Conservation (phyloP, 2,888 invertebrate species). For the Drosophila colorata region DNA sequence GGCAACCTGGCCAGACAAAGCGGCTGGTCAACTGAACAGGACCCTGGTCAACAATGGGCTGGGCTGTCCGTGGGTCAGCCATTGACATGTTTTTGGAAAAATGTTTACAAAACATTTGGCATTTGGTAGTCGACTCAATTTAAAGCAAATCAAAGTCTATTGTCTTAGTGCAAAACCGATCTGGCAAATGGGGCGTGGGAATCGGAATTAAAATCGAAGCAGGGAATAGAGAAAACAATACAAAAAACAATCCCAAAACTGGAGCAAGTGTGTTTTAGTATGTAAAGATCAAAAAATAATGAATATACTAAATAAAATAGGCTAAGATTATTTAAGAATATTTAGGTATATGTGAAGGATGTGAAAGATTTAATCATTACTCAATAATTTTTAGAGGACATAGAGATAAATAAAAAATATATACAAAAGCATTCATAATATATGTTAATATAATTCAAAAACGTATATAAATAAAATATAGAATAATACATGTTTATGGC, state of each 20-base stretch:
- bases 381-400: neutral
- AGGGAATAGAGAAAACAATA: neutral
- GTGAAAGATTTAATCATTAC: neutral
- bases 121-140: slow-evolving; percentile 60
- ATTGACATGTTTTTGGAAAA: slow-evolving; percentile 73
- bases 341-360: too few relatives aligned
- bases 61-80: slow-evolving; percentile 39
- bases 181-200: slow-evolving; percentile 66
- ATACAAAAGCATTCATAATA: too few relatives aligned
- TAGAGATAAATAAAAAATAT: neutral
- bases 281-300: neutral
- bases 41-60: slow-evolving; percentile 50
- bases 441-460: too few relatives aligned
- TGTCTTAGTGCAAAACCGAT: slow-evolving; percentile 43
- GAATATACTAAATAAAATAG: too few relatives aligned
- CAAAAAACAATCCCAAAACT: neutral
- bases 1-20: slow-evolving; percentile 55
- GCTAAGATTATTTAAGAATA: neutral
- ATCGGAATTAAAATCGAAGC: slow-evolving; percentile 4
- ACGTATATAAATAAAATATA: too few relatives aligned
- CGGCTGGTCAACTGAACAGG: slow-evolving; percentile 49
- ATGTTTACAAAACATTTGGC: slow-evolving; percentile 81
- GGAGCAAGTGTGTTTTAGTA: neutral
- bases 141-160: slow-evolving; percentile 66
- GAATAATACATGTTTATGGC: slow-evolving; percentile 6